A percentile compares a stretch with the other conserved stretches of the same genome.
phyloP scores from a whole-genome alignment of 2,113 vertebrate species.

The Oreochromis tanganicae region DNA sequence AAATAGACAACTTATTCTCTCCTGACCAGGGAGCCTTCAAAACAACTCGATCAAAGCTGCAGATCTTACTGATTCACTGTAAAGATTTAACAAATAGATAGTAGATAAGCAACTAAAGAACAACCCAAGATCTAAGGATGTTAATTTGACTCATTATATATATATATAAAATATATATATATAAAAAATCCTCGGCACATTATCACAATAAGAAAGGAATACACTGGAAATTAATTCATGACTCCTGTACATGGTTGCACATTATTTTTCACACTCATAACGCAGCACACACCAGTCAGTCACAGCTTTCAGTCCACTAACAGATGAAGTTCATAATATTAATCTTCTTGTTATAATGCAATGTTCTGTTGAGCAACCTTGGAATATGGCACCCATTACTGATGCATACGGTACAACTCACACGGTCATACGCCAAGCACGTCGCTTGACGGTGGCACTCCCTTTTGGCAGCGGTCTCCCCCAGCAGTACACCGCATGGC shows the following conservation, averaged over 20 bases:
- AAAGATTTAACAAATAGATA: background rate
- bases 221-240: background rate
- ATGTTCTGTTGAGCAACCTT: background rate
- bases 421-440: background rate
- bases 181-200: background rate
- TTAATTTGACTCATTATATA: background rate
- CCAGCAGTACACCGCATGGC: background rate
- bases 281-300: background rate
- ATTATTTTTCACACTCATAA: background rate
- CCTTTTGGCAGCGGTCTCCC: background rate
- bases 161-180: too few relatives aligned
- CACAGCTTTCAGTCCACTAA: background rate
- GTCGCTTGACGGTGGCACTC: background rate
- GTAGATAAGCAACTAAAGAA: background rate
- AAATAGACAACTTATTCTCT: slow-evolving; percentile 23
- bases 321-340: background rate
- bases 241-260: background rate
- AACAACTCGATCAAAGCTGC: background rate
- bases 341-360: background rate
- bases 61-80: background rate
- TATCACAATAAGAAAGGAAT: background rate
- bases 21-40: background rate
- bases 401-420: background rate
- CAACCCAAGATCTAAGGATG: background rate
- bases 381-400: background rate